Evolutionary conservation across 2,113 vertebrate genomes (phyloP), one percentile per base, ranked within the genome.

Genomic region (Pantherophis guttatus): DNA sequence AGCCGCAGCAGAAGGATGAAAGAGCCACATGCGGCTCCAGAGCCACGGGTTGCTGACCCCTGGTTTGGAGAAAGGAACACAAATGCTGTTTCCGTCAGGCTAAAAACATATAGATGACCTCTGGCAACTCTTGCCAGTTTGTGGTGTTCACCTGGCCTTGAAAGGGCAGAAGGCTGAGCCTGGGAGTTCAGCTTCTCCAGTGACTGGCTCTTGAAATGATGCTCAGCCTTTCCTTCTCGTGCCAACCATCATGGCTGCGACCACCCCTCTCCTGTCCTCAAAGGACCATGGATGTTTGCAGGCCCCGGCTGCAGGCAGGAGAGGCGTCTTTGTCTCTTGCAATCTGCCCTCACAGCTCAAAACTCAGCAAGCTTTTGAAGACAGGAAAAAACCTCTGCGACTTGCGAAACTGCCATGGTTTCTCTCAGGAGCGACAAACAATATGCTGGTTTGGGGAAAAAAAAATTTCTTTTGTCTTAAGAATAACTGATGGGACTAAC

Each of bases 61-160:
- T 48, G 3, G 0, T 53, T 4, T 11, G 48, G 57, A 70, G 44
- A 23, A 9, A 52, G 24, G 8, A 23, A 12, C 33, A 50, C 23
- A n/a, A 55, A 29, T 53, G 52, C 23, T 21, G 39, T 8, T 6
- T 26, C 13, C 9, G 1, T 33, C 0, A 0, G 21, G 9, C 1
- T 39, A 9, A 29, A 70, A n/a, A 3, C 24, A 19, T 2, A 6
- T 2, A 19, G 33, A 89, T 52, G 15, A 53, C 29, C 24, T 65
- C 59, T 17, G 10, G 50, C 4, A 23, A 26, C 6, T 19, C 62
- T 10, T 8, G 29, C 26, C 21, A 17, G 8, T 62, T 48, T 59
- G 23, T 50, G 57, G 39, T 2, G 1, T 39, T 21, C 44, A 48
- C 44, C 44, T 48, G 44, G 44, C 44, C 44, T 48, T 48, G 44